Evolutionary conservation across 2,797 vertebrate genomes (phyloP), one percentile per base, ranked within the genome.

Genomic region (Coluber constrictor): DNA sequence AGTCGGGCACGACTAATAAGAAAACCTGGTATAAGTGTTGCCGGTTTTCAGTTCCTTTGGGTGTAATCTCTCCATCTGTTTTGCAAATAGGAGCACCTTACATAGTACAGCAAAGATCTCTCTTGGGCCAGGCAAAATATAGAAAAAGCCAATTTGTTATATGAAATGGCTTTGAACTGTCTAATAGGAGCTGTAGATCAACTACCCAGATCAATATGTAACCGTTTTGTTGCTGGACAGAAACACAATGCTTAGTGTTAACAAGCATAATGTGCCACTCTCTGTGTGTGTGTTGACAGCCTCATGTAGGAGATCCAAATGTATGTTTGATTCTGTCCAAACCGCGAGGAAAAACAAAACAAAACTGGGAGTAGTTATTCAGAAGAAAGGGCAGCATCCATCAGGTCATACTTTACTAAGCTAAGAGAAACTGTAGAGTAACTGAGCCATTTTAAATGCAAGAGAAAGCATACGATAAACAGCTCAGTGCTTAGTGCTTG

Each of bases 101-200:
- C 29, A 74, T 55, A 86, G 9, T 18, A 37, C 51, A 86, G 83
- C n/a, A n/a, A 55, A 51, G 54, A n/a, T 27, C 5, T 88, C 90
- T 56, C 88, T 1, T 55, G 16, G 0, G 0, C 56, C 66, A 1
- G 1, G 0, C 91, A 8, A 74, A 18, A 4, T 79, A 63, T 43
- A 47, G 93, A 60, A 92, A 90, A 32, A 90, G 70, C 61, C 90
- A 32, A 93, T 94, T 95, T 94, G 56, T 94, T 88, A 25, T 23
- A 88, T 43, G 88, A 93, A 94, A 20, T n/a, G 89, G 93, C 93
- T 74, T 90, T 70, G 91, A 90, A 93, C 74, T 66, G 51, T 70
- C 57, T 94, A 91, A 94, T 87, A 89, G 93, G 4, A 93, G 74
- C n/a, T 0, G 4, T 47, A 13, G 83, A 4, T 90, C 90, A 0